Percentiles rank a stretch among this genome's conserved stretches.
Conservation (phyloP, 2,113 vertebrate species). For the Tinamus guttatus region DNA sequence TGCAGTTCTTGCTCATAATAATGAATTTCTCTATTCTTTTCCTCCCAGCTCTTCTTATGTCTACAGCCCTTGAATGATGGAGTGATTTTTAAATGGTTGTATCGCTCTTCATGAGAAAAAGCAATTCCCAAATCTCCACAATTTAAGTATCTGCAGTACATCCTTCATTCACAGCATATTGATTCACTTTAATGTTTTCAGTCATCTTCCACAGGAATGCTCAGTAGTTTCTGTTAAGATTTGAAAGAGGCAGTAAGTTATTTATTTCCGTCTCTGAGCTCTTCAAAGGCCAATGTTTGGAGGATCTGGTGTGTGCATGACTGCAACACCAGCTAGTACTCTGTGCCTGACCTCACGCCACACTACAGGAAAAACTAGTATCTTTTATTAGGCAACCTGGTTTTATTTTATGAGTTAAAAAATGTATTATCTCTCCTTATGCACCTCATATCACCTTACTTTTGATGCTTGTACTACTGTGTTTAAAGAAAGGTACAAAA, state of each 20-base stretch:
- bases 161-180: neutral
- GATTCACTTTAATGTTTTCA: neutral
- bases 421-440: neutral
- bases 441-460: neutral
- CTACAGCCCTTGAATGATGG: neutral
- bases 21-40: neutral
- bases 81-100: neutral
- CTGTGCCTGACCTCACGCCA: neutral
- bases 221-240: neutral
- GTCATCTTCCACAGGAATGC: neutral
- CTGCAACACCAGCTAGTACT: neutral
- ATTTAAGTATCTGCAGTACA: neutral
- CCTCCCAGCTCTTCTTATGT: neutral
- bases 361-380: neutral
- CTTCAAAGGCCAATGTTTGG: neutral
- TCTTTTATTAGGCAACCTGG: conserved; percentile 1
- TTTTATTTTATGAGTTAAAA: conserved; percentile 9
- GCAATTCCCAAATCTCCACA: neutral
- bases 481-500: neutral
- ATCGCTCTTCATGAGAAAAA: neutral
- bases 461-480: neutral
- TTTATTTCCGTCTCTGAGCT: neutral
- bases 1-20: neutral
- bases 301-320: neutral
- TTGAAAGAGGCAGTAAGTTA: neutral